Evolutionary conservation across 2,888 invertebrate species (phyloP).

Genomic region (Camponotus fellah): DNA sequence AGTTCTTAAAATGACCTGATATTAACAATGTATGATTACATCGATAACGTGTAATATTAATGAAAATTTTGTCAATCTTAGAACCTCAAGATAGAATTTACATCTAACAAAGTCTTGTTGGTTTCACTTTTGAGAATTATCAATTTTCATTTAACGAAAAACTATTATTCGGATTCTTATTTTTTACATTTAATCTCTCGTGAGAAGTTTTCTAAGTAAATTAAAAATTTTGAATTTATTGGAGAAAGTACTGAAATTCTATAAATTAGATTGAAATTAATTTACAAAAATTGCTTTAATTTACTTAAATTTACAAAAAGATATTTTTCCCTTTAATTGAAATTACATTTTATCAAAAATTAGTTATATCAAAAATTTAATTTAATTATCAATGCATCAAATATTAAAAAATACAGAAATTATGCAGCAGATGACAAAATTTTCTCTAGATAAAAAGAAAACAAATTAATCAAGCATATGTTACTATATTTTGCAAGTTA

Average conservation of each 20-base stretch:
- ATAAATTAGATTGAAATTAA: not conserved
- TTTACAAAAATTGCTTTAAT: too few relatives aligned
- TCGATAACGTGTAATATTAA: not conserved
- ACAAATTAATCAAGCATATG: not conserved
- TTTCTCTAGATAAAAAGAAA: not conserved
- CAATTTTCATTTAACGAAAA: not conserved
- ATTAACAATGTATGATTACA: not conserved
- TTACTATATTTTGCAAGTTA: not conserved
- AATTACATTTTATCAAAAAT: conserved; percentile 6
- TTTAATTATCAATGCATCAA: conserved; percentile 11
- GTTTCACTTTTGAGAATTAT: not conserved
- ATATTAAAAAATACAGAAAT: not conserved
- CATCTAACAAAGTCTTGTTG: not conserved
- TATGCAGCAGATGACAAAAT: not conserved
- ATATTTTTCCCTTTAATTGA: not conserved
- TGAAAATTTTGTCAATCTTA: not conserved
- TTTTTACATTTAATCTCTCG: not conserved
- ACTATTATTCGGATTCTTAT: not conserved
- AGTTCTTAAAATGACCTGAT: not conserved
- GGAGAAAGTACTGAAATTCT: not conserved
- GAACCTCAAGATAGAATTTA: not conserved
- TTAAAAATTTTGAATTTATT: not conserved
- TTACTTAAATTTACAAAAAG: too few relatives aligned
- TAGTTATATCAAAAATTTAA: conserved; percentile 10
- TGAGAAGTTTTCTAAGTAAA: not conserved